Base-by-base conservation (phyloP, 2,113 vertebrate genomes). In the Dasypus novemcinctus region DNA sequence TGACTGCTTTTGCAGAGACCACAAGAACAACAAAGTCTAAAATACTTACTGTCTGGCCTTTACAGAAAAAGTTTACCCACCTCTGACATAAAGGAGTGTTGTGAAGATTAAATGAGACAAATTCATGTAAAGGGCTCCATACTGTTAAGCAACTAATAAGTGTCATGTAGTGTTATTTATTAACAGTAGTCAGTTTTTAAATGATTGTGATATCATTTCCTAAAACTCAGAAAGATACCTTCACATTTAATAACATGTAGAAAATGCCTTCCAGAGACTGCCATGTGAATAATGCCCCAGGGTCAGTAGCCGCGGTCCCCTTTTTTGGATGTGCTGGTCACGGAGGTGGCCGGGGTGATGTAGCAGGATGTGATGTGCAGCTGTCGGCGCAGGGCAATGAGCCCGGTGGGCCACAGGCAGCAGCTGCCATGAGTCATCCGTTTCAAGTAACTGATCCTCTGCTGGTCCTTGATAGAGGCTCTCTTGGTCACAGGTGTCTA, bases 401-500 rank as follows among this genome's bases (percentile, higher is more conserved):
- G 75, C 91, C 95, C 7, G 5, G 38, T 13, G 36, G 36, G 57
- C 27, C 89, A 80, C 91, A 94, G 91, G 71, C 79, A 91, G 91
- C 97, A 97, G 97, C 97, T 97, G 97, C 59, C 36, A 36, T 2
- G 0, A 79, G 57, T 82, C 91, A 88, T 79, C 66, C 66, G 17
- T 89, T 80, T 86, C 96, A 93, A 96, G 96, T 96, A 97, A 97
- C 49, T 72, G 96, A 97, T 93, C 94, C 93, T 25, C 63, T 38
- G 59, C 91, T 46, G 14, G 41, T 95, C 69, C 82, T 52, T 79
- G 85, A 88, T 57, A 78, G 66, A 63, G 78, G 78, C 0, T 7
- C 68, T 86, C 76, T 52, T n/a, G 74, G 88, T 92, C 97, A 96
- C 94, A 97, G 97, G 97, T 93, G 95, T 97, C 82, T 88, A 91